Base-by-base conservation (phyloP, 2,888 invertebrate genomes). In the Argyra leucocephala region DNA sequence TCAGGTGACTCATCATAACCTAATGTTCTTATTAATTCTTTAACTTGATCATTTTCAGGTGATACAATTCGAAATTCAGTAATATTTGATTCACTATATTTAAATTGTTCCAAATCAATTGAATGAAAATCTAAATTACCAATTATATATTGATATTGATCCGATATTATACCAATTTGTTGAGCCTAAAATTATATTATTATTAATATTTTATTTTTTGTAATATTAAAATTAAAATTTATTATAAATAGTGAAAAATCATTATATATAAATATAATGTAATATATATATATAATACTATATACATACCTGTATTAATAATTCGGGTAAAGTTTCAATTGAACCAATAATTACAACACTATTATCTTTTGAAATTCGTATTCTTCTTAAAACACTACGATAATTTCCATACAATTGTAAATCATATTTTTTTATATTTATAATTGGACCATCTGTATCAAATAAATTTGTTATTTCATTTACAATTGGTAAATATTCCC, bases 151-250 rank as follows among this genome's bases (percentile, higher is more conserved):
- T 86, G 87, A 73, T 91, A 88, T 15, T 86, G 83, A 71, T 89
- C 87, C 12, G 90, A 90, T 83, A 94, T 85, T 71, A 95, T 82
- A 1, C 93, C 93, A 65, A 94, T 88, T 83, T 93, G 91, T 78
- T 91, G 90, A 0, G 91, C 89, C 82, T 92, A 89, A 63, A 69
- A 26, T 62, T 82, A 71, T 31, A 71, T n/a, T n/a, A n/a, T n/a
- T n/a, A n/a, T n/a, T n/a, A n/a, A n/a, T n/a, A n/a, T n/a, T n/a
- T n/a, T n/a, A n/a, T n/a, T n/a, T n/a, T n/a, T n/a, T n/a, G n/a
- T n/a, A n/a, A n/a, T n/a, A n/a, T n/a, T n/a, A n/a, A n/a, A n/a
- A n/a, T n/a, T n/a, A n/a, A n/a, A n/a, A n/a, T n/a, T n/a, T n/a
- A n/a, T n/a, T n/a, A n/a, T n/a, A n/a, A n/a, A n/a, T n/a, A n/a